Conservation (phyloP, 2,797 vertebrate genomes). For the Leucoraja ocellata region DNA sequence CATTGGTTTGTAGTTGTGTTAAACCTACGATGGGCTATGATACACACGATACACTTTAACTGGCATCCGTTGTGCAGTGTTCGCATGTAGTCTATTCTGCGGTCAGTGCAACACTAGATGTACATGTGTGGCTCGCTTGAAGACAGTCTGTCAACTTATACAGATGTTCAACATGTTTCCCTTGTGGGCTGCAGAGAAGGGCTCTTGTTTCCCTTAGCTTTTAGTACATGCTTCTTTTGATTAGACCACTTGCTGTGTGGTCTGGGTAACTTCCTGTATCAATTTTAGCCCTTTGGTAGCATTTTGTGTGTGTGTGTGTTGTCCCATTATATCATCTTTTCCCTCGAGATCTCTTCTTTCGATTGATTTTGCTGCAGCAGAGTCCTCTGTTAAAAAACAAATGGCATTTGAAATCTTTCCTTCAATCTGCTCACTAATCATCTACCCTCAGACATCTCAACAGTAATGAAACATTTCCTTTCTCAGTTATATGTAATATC, state of each 20-base stretch:
- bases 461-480: neutral
- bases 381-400: neutral
- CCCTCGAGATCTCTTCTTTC: neutral
- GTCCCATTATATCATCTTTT: neutral
- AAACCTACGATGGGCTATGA: neutral
- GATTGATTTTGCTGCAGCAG: neutral
- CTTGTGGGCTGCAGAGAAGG: neutral
- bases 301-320: neutral
- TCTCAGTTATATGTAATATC: neutral
- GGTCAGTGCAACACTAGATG: neutral
- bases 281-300: neutral
- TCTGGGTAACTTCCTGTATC: slow-evolving; percentile 8
- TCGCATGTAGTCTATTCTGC: neutral
- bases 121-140: neutral
- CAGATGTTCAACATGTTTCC: neutral
- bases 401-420: neutral
- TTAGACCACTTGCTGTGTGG: neutral
- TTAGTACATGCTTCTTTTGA: neutral
- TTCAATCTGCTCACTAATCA: neutral
- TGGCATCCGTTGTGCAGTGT: neutral
- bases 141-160: neutral
- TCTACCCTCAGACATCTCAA: neutral
- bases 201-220: neutral
- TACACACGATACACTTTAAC: too few relatives aligned
- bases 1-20: neutral